Percentiles rank a stretch among this genome's conserved stretches.
Conservation (phyloP, 2,113 vertebrate species). For the Elephantulus edwardii region DNA sequence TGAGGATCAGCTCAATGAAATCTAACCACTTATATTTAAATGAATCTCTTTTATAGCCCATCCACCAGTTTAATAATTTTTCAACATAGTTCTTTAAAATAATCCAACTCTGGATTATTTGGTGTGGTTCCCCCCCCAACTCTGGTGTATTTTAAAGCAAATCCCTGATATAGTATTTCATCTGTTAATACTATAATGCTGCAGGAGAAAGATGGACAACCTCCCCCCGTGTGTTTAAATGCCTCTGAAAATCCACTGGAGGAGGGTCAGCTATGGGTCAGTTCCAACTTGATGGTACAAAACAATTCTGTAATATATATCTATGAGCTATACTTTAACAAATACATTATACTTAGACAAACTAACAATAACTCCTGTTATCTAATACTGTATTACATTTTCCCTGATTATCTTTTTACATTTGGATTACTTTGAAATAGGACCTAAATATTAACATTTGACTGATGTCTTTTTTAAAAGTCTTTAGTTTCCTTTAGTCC, state of each 20-base stretch:
- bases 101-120: not conserved
- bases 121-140: too few species aligned
- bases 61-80: too few species aligned
- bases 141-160: not conserved
- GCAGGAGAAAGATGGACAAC: too few species aligned
- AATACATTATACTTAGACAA: not conserved
- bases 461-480: not conserved
- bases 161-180: not conserved
- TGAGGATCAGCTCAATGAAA: too few species aligned
- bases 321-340: not conserved
- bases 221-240: too few species aligned
- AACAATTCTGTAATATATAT: not conserved
- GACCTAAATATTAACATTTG: conserved; percentile 1
- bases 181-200: too few species aligned
- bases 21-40: too few species aligned
- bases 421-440: not conserved
- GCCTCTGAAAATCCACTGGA: too few species aligned
- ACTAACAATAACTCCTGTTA: not conserved
- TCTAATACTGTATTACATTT: not conserved
- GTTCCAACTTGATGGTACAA: too few species aligned
- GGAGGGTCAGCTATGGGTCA: too few species aligned
- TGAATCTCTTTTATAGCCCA: too few species aligned
- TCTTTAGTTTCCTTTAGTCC: not conserved
- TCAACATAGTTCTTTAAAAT: not conserved
- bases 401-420: not conserved